phyloP scores from a whole-genome alignment of 2,797 vertebrate species.

The Anguilla megastoma region DNA sequence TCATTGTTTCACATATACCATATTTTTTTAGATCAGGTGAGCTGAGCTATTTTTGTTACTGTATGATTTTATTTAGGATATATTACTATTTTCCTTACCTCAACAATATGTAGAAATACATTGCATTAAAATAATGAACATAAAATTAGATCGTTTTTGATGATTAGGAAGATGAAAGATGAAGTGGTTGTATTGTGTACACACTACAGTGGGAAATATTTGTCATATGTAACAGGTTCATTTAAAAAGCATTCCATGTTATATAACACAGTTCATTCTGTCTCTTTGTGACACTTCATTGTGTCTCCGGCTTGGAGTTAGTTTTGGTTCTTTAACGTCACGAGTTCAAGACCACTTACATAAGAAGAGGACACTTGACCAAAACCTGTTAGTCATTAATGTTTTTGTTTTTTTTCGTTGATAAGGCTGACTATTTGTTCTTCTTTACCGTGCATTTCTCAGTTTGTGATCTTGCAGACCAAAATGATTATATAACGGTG shows the following conservation, averaged over 20 bases:
- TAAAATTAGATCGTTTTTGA: background rate
- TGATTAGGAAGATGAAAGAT: too few species aligned
- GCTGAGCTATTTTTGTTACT: too few species aligned
- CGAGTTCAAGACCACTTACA: background rate
- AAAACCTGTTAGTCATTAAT: slow-evolving; percentile 26
- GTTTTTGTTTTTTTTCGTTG: background rate
- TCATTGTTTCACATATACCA: background rate
- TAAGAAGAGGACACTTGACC: slow-evolving; percentile 12
- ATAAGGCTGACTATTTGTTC: background rate
- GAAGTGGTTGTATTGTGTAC: background rate
- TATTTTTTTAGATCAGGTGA: background rate
- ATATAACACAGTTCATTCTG: background rate
- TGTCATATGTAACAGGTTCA: background rate
- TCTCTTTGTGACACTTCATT: background rate
- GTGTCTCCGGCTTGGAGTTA: slow-evolving; percentile 20
- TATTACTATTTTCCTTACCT: too few species aligned
- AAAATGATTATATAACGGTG: slow-evolving; percentile 52
- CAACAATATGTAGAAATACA: too few species aligned
- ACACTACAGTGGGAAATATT: slow-evolving; percentile 2
- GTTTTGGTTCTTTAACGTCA: background rate
- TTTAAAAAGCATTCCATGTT: slow-evolving; percentile 20
- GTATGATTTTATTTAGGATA: too few species aligned
- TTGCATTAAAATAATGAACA: too few species aligned
- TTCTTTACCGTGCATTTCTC: slow-evolving; percentile 42
- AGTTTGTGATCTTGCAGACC: slow-evolving; percentile 44